Percentiles rank a stretch among this genome's conserved stretches.
These are phyloP conservation scores for Anguilla megastoma DNA, from an alignment of 2,797 vertebrate species.

Conservation along the genomic window DNA sequence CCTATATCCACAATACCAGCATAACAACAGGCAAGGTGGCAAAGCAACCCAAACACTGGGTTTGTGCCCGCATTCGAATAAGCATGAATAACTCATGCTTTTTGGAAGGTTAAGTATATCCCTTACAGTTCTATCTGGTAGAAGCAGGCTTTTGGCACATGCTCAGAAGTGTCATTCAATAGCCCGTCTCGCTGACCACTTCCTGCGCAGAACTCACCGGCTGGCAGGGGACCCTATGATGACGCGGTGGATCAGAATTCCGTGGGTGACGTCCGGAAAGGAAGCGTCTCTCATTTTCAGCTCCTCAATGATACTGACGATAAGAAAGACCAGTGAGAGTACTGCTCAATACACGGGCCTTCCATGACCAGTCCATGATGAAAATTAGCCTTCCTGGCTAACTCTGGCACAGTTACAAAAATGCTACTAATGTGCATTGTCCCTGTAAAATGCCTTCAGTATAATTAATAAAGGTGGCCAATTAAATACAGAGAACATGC, in stretches of 20 bases:
- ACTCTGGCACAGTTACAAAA: too few relatives aligned
- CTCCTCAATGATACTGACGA: slow-evolving; percentile 85
- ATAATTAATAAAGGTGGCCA: not conserved
- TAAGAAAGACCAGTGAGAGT: not conserved
- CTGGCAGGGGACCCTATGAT: slow-evolving; percentile 87
- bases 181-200: not conserved
- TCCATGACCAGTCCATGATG: not conserved
- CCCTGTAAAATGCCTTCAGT: not conserved
- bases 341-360: not conserved
- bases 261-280: slow-evolving; percentile 85
- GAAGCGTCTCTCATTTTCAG: slow-evolving; percentile 83
- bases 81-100: not conserved
- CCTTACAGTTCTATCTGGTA: not conserved
- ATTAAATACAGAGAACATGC: not conserved
- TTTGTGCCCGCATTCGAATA: too few relatives aligned
- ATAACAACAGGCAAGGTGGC: not conserved
- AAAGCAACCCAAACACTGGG: not conserved
- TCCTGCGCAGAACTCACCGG: slow-evolving; percentile 68
- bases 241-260: slow-evolving; percentile 89
- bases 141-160: not conserved
- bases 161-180: not conserved
- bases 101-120: not conserved
- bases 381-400: too few relatives aligned
- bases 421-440: too few relatives aligned
- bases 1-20: not conserved